These are phyloP conservation scores for Psilopsiagon aymara DNA, from an alignment of 2,113 vertebrate genomes.

Conservation along the genomic window DNA sequence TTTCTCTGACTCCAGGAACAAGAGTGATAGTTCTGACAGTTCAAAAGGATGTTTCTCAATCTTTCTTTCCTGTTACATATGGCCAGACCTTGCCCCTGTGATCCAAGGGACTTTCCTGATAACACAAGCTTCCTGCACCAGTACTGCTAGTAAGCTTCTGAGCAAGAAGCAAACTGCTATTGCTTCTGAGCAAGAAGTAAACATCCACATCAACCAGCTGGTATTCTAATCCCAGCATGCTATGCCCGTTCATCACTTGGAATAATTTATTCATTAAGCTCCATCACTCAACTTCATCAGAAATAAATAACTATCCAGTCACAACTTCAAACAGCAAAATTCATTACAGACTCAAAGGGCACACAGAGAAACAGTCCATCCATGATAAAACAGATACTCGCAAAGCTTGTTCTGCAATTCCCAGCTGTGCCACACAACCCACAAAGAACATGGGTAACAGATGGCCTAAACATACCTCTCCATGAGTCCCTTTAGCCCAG, in stretches of 20 bases:
- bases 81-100: neutral
- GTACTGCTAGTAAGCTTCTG: neutral
- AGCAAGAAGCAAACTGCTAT: neutral
- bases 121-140: neutral
- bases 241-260: neutral
- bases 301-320: neutral
- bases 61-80: neutral
- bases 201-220: neutral
- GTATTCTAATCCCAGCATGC: neutral
- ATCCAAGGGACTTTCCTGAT: neutral
- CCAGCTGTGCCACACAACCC: neutral
- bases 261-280: neutral
- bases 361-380: neutral
- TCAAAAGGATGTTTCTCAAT: neutral
- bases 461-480: conserved; percentile 10
- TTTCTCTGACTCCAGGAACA: neutral
- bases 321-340: neutral
- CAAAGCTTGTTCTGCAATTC: neutral
- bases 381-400: neutral
- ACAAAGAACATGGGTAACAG: neutral
- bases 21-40: neutral
- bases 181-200: neutral
- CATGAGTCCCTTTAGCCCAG: neutral
- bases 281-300: neutral
- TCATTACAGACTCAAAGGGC: neutral